Base-by-base conservation (phyloP, 1,140 invertebrate species). In the Sinella curviseta region DNA sequence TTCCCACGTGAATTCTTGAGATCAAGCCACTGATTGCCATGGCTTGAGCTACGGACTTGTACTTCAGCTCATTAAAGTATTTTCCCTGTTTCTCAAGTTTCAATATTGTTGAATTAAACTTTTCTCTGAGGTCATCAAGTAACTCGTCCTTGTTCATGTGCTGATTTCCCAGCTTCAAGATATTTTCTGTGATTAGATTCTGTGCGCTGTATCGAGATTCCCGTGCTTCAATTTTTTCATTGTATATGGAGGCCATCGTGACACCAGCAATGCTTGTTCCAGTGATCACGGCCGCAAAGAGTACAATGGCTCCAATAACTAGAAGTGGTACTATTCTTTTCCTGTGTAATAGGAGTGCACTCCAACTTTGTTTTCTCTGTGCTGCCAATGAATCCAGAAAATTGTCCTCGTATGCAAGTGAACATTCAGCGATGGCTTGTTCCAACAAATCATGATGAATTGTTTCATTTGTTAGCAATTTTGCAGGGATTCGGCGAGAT, bases 361-460 rank as follows among this genome's bases (percentile, higher is more conserved):
- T 60, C 24, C 24, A n/a, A n/a, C 57, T n/a, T 3, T 17, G 57
- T 17, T 60, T 26, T 60, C 8, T 12, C 12, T 26, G 24, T 60
- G 12, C 24, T 17, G 14, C 12, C 12, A 60, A 4, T 3, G 57
- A 60, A 26, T 26, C 24, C 57, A 60, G 24, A 31, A 76, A 76
- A 20, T 36, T 17, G 16, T 48, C 3, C 28, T 76, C 39, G 26
- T 76, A 76, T 34, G 39, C 33, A 20, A 2, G 4, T 39, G 14
- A 16, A 28, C 74, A 76, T 48, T 48, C 39, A 48, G 33, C 35
- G 17, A 39, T 76, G 39, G 74, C 74, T 39, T 28, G 26, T 17
- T 4, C 3, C 34, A 76, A 24, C 17, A 77, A 16, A 57, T 77
- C 76, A 28, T 55, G 28, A 28, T 77, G 76, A 60, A 77, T 55